These are phyloP conservation scores for Polyommatus iphigenia DNA, from an alignment of 2,888 invertebrate species.

Conservation along the genomic window DNA sequence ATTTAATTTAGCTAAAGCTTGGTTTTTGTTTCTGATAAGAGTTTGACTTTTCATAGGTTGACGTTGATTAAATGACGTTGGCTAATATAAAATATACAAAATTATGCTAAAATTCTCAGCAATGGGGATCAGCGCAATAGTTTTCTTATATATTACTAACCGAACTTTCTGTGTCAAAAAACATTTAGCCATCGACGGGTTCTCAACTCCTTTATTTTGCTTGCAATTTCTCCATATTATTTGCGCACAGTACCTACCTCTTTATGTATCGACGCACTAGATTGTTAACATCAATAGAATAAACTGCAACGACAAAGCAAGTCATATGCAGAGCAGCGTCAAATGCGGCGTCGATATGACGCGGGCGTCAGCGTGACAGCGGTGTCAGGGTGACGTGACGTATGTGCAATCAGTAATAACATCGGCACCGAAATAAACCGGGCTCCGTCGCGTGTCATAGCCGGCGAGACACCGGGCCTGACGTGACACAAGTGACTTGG, in stretches of 20 bases:
- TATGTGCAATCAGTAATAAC: slow-evolving; percentile 47
- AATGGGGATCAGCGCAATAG: too few relatives aligned
- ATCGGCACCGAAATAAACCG: slow-evolving; percentile 46
- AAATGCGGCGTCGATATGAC: neutral
- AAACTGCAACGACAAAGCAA: neutral
- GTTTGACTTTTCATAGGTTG: too few relatives aligned
- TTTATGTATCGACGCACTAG: neutral
- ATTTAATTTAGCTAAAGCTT: too few relatives aligned
- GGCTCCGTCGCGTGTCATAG: slow-evolving; percentile 72
- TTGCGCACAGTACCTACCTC: neutral
- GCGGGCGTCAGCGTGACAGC: neutral
- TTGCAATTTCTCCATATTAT: neutral
- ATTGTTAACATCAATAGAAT: slow-evolving; percentile 8
- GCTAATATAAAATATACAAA: too few relatives aligned
- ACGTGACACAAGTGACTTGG: slow-evolving; percentile 58
- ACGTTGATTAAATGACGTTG: too few relatives aligned
- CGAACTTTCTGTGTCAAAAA: too few relatives aligned
- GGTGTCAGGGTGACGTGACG: slow-evolving; percentile 41
- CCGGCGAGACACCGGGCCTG: slow-evolving; percentile 59
- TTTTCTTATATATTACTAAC: too few relatives aligned
- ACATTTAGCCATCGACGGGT: too few relatives aligned
- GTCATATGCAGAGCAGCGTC: neutral
- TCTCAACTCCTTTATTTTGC: neutral
- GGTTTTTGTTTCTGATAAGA: too few relatives aligned
- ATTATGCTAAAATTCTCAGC: too few relatives aligned